Base-by-base conservation (phyloP, 2,797 vertebrate genomes). In the Enteromius fasciolatus region DNA sequence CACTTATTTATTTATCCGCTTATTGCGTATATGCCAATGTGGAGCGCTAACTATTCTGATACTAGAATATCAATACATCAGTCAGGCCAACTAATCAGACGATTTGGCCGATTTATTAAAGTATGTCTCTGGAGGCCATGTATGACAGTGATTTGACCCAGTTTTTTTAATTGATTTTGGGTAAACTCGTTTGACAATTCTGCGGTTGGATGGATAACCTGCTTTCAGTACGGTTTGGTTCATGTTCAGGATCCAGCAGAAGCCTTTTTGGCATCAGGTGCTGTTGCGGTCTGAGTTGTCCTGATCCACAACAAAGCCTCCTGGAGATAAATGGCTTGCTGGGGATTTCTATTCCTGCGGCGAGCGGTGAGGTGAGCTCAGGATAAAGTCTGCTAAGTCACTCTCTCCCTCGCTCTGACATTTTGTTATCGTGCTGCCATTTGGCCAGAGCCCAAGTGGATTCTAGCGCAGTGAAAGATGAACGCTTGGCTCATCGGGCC, bases 341-440 rank as follows among this genome's bases (percentile, higher is more conserved):
- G 79, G 78, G 86, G 78, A 79, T 86, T 86, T 86, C 69, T 83
- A 33, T 77, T 83, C 68, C 52, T 61, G 76, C 39, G 67, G 70
- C 17, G 84, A 78, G 86, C 78, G 83, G 81, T 67, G 73, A 83
- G 89, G 80, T 83, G 84, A 87, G 84, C 59, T 84, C 80, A 85
- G 85, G 82, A 86, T 86, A 83, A 83, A 81, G 83, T 86, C 82
- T 85, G 84, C 77, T 78, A 85, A 87, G 80, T 83, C 85, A 82
- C 74, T 83, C 80, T 81, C 80, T 64, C 59, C 23, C 75, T 64
- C 57, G 41, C 77, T 75, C 77, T 80, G 80, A 84, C 85, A 86
- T 83, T 87, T 84, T 87, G 85, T 82, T 84, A 81, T 87, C 82
- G 69, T 79, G 83, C 83, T 86, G 87, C 76, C 82, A 80, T 86